Percentiles rank a stretch among this genome's conserved stretches.
These are phyloP conservation scores for Neodiprion virginianus DNA, from an alignment of 1,140 invertebrate species.

Conservation along the genomic window DNA sequence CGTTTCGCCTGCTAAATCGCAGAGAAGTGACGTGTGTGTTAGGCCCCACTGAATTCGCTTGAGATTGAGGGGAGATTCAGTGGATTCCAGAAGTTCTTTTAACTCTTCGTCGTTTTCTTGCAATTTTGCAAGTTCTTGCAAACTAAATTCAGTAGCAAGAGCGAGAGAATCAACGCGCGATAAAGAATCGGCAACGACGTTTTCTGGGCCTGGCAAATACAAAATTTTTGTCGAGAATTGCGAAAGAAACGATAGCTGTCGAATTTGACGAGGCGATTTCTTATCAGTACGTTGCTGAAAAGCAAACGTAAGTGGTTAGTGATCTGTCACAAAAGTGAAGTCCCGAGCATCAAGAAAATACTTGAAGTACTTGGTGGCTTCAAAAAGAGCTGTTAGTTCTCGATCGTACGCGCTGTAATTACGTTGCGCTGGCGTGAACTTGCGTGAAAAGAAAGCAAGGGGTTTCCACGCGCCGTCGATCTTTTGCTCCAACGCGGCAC, in stretches of 20 bases:
- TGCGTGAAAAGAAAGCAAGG: constrained; percentile 47
- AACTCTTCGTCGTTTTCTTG: constrained; percentile 23
- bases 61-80: not conserved
- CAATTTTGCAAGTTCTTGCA: constrained; percentile 12
- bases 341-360: constrained; percentile 33
- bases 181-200: constrained; percentile 28
- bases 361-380: constrained; percentile 39
- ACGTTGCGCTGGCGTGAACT: constrained; percentile 37
- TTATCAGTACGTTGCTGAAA: not conserved
- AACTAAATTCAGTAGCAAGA: not conserved
- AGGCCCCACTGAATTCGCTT: not conserved
- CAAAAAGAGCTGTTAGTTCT: constrained; percentile 43
- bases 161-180: constrained; percentile 14
- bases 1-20: not conserved
- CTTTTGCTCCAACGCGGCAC: constrained; percentile 26
- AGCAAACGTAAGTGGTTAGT: too few relatives aligned
- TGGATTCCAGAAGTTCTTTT: not conserved
- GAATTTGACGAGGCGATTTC: constrained; percentile 17
- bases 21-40: not conserved
- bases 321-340: not conserved
- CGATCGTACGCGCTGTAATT: constrained; percentile 44
- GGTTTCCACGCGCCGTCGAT: constrained; percentile 33
- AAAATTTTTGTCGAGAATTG: constrained; percentile 24
- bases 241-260: not conserved
- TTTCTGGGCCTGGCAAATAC: constrained; percentile 29